These are phyloP conservation scores for Lypha dubia DNA, from an alignment of 2,888 invertebrate genomes.

Conservation along the genomic window DNA sequence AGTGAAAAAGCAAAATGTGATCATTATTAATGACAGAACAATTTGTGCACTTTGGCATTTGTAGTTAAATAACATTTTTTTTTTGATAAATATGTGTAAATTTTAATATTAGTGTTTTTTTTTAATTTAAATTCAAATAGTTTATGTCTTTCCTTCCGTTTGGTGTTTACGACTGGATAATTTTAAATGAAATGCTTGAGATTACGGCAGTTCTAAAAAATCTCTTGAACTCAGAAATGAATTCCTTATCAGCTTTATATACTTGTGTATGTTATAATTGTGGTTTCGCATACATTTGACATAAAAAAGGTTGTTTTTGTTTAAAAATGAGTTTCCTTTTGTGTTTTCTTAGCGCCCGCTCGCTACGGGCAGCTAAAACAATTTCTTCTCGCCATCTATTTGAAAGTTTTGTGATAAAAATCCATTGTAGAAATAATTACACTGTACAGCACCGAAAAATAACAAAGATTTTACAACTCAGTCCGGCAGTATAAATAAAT, in stretches of 20 bases:
- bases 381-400: slow-evolving; percentile 25
- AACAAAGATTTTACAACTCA: too few relatives aligned
- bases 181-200: slow-evolving; percentile 41
- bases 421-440: slow-evolving; percentile 7
- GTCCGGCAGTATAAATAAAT: too few relatives aligned
- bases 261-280: slow-evolving; percentile 18
- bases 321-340: slow-evolving; percentile 50
- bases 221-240: slow-evolving; percentile 56
- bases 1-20: background rate
- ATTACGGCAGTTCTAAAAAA: slow-evolving; percentile 45
- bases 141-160: slow-evolving; percentile 37
- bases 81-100: background rate
- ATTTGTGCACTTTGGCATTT: slow-evolving; percentile 18
- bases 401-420: slow-evolving; percentile 44
- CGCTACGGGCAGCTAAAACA: background rate
- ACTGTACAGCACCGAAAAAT: too few relatives aligned
- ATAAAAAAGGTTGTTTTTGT: slow-evolving; percentile 9
- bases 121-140: background rate
- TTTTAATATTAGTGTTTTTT: background rate
- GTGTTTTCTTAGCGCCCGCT: slow-evolving; percentile 55
- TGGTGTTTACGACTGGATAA: slow-evolving; percentile 54
- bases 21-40: slow-evolving; percentile 8
- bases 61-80: slow-evolving; percentile 17
- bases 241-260: slow-evolving; percentile 53
- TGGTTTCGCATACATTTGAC: slow-evolving; percentile 42